These are phyloP conservation scores for Phacellophora camtschatica DNA, from an alignment of 30 jellyfish, hydroid and myxozoan species.

Conservation along the genomic window DNA sequence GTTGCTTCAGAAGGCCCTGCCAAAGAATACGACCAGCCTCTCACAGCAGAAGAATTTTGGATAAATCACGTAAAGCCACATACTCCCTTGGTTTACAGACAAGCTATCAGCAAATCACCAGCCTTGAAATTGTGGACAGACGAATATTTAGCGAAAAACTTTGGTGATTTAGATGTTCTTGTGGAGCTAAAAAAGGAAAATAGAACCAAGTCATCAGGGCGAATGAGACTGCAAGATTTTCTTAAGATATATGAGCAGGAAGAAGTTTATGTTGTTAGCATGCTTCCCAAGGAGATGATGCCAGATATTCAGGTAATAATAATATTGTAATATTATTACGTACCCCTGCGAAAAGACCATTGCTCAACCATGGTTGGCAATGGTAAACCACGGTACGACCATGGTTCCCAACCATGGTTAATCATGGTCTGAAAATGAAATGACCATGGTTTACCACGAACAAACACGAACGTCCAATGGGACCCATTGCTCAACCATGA, in stretches of 20 bases:
- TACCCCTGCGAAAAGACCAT: no score
- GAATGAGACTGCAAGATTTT: constrained; percentile 79
- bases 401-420: no score
- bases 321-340: no score
- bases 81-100: constrained; percentile 76
- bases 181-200: constrained; percentile 85
- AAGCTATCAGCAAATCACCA: constrained; percentile 70
- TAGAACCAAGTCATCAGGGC: constrained; percentile 75
- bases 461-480: no score
- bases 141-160: constrained; percentile 64
- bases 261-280: constrained; percentile 80
- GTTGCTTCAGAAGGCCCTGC: constrained; percentile 82
- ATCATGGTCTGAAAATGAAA: no score
- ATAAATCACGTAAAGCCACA: constrained; percentile 56
- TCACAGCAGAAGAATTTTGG: constrained; percentile 80
- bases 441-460: no score
- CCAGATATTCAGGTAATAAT: constrained; percentile 82
- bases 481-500: no score
- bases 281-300: constrained; percentile 91
- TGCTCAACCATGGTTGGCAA: no score
- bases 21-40: constrained; percentile 70
- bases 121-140: constrained; percentile 83
- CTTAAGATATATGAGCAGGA: constrained; percentile 58
- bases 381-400: no score
- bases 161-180: constrained; percentile 86